These are phyloP conservation scores for Agonopterix subpropinquella DNA, from an alignment of 2,888 invertebrate genomes.

Conservation along the genomic window DNA sequence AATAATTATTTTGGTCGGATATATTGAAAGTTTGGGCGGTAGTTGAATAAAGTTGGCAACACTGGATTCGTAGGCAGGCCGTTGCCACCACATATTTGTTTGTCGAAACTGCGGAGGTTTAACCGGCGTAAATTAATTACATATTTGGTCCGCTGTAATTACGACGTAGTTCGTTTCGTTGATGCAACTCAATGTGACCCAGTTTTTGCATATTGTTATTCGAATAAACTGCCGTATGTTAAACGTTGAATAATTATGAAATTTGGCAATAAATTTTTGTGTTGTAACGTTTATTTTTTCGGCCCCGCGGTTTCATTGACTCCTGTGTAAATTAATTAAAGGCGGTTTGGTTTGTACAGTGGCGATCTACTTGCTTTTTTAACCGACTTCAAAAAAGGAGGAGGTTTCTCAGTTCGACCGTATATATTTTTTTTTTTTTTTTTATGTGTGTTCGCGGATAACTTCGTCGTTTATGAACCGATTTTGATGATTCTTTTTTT, in stretches of 20 bases:
- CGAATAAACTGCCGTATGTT: constrained; percentile 20
- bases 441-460: no score
- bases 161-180: constrained; percentile 27
- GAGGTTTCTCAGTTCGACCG: no score
- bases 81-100: constrained; percentile 33
- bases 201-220: constrained; percentile 35
- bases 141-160: constrained; percentile 51
- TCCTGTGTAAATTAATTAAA: no score
- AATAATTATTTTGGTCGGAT: constrained; percentile 33
- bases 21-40: constrained; percentile 26
- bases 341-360: no score
- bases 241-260: constrained; percentile 33
- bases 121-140: constrained; percentile 54
- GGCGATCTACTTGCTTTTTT: no score
- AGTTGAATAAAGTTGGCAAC: constrained; percentile 28
- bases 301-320: neutral
- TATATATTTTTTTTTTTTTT: no score
- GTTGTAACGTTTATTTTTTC: neutral
- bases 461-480: no score
- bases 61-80: constrained; percentile 14
- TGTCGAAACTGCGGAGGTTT: constrained; percentile 30
- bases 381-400: no score
- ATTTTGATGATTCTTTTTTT: no score
- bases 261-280: constrained; percentile 20
- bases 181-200: constrained; percentile 47